Percentiles rank a stretch among this genome's conserved stretches.
These are phyloP conservation scores for Spilosoma lubricipeda DNA, from an alignment of 2,888 invertebrate genomes.

Conservation along the genomic window DNA sequence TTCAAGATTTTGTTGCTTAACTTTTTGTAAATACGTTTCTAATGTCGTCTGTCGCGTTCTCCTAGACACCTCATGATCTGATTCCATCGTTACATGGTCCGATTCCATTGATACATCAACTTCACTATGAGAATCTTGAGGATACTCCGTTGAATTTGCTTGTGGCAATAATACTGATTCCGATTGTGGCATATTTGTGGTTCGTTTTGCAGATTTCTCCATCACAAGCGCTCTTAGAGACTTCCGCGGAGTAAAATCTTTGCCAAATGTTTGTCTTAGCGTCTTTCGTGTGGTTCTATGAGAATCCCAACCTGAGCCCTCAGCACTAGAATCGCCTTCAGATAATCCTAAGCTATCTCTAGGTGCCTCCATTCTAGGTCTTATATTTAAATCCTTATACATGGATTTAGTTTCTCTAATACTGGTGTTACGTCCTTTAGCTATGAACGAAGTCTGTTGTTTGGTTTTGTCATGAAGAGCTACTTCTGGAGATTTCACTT, in stretches of 20 bases:
- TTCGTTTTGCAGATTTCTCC: slow-evolving; percentile 77
- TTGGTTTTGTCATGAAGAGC: slow-evolving; percentile 58
- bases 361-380: slow-evolving; percentile 60
- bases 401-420: slow-evolving; percentile 64
- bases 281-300: slow-evolving; percentile 79
- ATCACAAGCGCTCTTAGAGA: slow-evolving; percentile 76
- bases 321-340: slow-evolving; percentile 70
- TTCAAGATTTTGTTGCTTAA: slow-evolving; percentile 66
- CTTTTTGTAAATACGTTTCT: slow-evolving; percentile 64
- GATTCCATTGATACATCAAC: slow-evolving; percentile 28
- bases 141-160: slow-evolving; percentile 63
- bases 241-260: slow-evolving; percentile 74
- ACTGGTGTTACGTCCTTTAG: slow-evolving; percentile 62
- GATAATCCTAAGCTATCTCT: slow-evolving; percentile 65
- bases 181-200: slow-evolving; percentile 53
- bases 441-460: slow-evolving; percentile 58
- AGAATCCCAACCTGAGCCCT: slow-evolving; percentile 80
- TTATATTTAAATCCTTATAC: slow-evolving; percentile 53
- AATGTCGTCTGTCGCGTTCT: slow-evolving; percentile 60
- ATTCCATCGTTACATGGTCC: slow-evolving; percentile 34
- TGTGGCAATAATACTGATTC: slow-evolving; percentile 56
- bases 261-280: slow-evolving; percentile 75
- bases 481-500: slow-evolving; percentile 67
- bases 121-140: slow-evolving; percentile 45
- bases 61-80: slow-evolving; percentile 63